Percentiles rank a stretch among this genome's conserved stretches.
Conservation (phyloP, 2,113 vertebrate genomes). For the Hemiprocne comata region DNA sequence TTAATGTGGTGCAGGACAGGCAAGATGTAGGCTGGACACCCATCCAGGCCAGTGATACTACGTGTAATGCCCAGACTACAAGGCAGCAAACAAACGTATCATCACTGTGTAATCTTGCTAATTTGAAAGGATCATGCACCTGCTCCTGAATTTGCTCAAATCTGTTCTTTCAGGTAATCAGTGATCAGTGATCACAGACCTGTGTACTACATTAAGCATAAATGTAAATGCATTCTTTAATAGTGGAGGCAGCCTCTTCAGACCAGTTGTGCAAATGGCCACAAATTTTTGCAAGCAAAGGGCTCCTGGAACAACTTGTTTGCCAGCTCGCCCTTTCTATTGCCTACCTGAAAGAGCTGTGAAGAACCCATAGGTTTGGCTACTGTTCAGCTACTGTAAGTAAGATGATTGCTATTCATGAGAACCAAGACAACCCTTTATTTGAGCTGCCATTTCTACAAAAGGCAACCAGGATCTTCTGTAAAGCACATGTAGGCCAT, state of each 20-base stretch:
- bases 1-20: neutral
- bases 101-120: neutral
- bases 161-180: neutral
- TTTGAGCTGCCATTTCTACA: neutral
- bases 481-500: neutral
- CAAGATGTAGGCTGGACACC: neutral
- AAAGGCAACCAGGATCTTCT: neutral
- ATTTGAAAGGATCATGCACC: neutral
- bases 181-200: neutral
- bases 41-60: neutral
- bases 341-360: neutral
- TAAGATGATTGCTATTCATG: neutral
- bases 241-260: neutral
- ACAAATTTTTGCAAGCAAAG: neutral
- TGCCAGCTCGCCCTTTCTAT: neutral
- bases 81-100: neutral
- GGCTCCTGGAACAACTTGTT: neutral
- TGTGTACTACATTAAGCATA: neutral
- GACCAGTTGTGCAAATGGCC: neutral
- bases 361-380: neutral
- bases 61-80: fast-evolving
- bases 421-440: neutral
- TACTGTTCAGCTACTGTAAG: neutral
- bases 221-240: neutral
- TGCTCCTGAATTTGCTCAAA: neutral